Conservation (phyloP, 2,113 vertebrate genomes). For the Emydocephalus ijimae region DNA sequence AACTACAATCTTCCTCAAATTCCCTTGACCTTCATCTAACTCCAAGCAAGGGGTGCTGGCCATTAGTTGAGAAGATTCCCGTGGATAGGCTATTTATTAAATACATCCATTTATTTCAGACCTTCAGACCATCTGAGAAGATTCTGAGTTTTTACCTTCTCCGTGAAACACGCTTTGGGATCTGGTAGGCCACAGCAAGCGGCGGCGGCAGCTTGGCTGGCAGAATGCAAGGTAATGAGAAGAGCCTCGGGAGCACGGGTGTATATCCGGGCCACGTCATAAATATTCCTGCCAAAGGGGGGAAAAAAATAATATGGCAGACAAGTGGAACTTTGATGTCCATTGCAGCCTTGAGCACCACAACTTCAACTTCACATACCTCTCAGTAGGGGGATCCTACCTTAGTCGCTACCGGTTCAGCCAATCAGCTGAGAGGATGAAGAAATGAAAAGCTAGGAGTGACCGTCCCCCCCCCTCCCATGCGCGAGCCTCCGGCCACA, state of each 20-base stretch:
- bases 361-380: too few species aligned
- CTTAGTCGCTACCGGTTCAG: too few species aligned
- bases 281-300: slow-evolving; percentile 54
- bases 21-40: too few species aligned
- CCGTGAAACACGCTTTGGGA: slow-evolving; percentile 10
- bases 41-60: too few species aligned
- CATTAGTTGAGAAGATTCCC: background rate
- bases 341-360: background rate
- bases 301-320: background rate
- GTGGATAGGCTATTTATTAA: background rate
- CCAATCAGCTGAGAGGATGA: too few species aligned
- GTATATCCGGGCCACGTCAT: slow-evolving; percentile 57
- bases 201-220: background rate
- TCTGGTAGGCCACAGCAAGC: slow-evolving; percentile 38
- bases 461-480: too few species aligned
- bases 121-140: background rate
- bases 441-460: too few species aligned
- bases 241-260: slow-evolving; percentile 60
- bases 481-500: too few species aligned
- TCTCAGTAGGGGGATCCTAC: too few species aligned
- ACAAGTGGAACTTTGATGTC: background rate
- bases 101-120: background rate
- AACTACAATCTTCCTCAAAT: too few species aligned
- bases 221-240: slow-evolving; percentile 49
- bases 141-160: slow-evolving; percentile 47